Evolutionary conservation across 2,797 vertebrate genomes (phyloP), one percentile per base, ranked within the genome.

Genomic region (Acanthiza pusilla): DNA sequence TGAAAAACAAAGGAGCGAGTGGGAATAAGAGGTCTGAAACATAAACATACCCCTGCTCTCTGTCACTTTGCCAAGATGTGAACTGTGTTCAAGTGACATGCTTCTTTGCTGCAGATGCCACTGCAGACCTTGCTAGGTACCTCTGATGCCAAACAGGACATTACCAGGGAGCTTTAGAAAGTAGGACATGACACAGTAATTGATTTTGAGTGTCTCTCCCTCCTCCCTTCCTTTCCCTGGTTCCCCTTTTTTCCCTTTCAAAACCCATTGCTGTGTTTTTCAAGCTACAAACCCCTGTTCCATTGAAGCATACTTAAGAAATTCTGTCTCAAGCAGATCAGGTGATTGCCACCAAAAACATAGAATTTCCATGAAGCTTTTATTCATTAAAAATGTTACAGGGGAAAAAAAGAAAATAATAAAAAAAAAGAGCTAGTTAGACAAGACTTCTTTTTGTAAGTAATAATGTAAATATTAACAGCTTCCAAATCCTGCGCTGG

Each of bases 31-130:
- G 13, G 29, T 45, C 36, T 89, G 72, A 87, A 97, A 98, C 81
- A 1, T 55, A 84, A 97, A 98, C 65, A 1, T 89, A 96, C 50
- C 90, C 93, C 95, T 96, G 83, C 61, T 58, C 80, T 96, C 86
- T 94, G 73, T 91, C 90, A 92, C 93, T 95, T 91, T 94, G 96
- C 90, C 87, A 98, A 92, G 97, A 97, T 97, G 92, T 95, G 96
- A 98, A 97, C 95, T 97, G 93, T 83, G 85, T 94, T 97, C 81
- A 92, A 51, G 96, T 95, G 92, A 88, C 60, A 62, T 45, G 58
- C 11, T 91, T 88, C 65, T 62, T 63, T 72, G 26, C 80, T 72
- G 63, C 48, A 81, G 34, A 40, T 82, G 60, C 63, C 27, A 48
- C 9, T 53, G 40, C 45, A 74, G 63, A 91, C 93, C 70, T 58